Evolutionary conservation across 2,113 vertebrate genomes (phyloP), one percentile per base, ranked within the genome.

Genomic region (Chrysemys picta): DNA sequence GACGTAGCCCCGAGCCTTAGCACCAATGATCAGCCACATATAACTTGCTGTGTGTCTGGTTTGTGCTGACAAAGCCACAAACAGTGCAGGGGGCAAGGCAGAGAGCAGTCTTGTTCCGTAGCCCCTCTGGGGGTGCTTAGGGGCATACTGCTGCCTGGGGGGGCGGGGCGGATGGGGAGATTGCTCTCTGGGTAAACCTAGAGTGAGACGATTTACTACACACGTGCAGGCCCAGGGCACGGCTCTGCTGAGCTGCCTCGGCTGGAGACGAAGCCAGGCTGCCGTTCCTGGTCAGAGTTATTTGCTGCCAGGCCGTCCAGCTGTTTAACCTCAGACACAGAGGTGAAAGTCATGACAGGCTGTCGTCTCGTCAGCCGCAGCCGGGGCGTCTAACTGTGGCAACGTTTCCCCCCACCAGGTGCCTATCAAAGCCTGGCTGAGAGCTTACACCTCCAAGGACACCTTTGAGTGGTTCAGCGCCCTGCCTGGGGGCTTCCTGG

Each of bases 401-500:
- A 1, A 1, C 3, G 52, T 47, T 49, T 45, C 22, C 0, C 0
- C 13, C 80, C 75, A 84, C 2, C 96, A 99, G 99, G 90, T 99
- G 19, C 98, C 99, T 6, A 95, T 98, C 94, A 99, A 98, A 93
- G 97, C 98, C 72, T 99, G 99, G 99, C 98, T 99, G 94, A 98
- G 98, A 38, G 94, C 97, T 1, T 96, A 97, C 42, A 69, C 84
- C 50, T 95, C 97, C 0, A 85, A 97, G 29, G 94, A 87, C 85
- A 98, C 97, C 59, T 99, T 99, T 2, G 96, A 98, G 93, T 99
- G 99, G 99, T 98, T 99, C 96, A 99, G 99, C 89, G 81, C 95
- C 57, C 93, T 99, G 90, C 98, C 98, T 1, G 97, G 96, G 5
- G 99, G 99, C 12, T 99, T 99, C 94, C 94, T 98, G 98, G 99